Conservation (phyloP, 2,113 vertebrate genomes). For the Syngnathoides biaculeatus region DNA sequence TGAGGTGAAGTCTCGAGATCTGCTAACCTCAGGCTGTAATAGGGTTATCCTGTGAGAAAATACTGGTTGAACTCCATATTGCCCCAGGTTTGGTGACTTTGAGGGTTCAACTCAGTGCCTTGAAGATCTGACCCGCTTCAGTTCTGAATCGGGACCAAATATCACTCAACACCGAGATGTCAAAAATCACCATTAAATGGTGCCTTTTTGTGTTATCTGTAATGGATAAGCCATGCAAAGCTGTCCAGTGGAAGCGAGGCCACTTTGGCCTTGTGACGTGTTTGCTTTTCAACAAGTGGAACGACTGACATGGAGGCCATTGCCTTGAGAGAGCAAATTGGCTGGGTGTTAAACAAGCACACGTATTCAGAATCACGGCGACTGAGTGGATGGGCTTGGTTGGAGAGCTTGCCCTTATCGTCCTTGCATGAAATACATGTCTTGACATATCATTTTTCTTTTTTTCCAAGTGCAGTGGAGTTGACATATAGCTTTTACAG, state of each 20-base stretch:
- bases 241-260: neutral
- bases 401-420: neutral
- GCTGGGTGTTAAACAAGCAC: neutral
- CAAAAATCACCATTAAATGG: conserved; percentile 2
- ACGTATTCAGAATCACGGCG: neutral
- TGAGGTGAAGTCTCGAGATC: too few species aligned
- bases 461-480: neutral
- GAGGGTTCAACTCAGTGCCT: too few species aligned
- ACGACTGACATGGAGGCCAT: conserved; percentile 37
- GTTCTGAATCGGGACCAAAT: neutral
- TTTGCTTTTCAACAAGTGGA: conserved; percentile 18
- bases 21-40: too few species aligned
- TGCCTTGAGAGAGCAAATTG: conserved; percentile 3
- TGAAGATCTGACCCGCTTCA: too few species aligned
- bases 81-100: too few species aligned
- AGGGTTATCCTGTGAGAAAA: too few species aligned
- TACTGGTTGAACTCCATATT: too few species aligned
- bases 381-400: neutral
- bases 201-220: neutral
- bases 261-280: conserved; percentile 13
- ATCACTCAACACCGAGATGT: neutral
- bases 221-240: conserved; percentile 25
- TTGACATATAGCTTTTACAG: neutral
- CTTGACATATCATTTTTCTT: neutral
- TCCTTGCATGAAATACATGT: neutral